These are phyloP conservation scores for Agraylea sexmaculata DNA, from an alignment of 1,140 invertebrate species.

Conservation along the genomic window DNA sequence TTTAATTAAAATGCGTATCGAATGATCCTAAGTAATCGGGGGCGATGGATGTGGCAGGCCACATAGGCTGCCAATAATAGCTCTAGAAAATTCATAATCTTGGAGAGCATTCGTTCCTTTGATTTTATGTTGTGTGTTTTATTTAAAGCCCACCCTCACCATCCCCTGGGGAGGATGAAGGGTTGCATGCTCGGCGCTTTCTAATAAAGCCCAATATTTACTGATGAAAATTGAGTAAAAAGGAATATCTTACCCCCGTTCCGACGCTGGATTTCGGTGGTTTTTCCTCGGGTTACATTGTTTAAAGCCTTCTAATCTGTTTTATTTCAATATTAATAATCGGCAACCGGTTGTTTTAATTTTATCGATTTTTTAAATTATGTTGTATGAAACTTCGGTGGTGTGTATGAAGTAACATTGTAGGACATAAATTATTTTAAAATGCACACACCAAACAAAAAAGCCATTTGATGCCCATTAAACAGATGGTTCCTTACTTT, in stretches of 20 bases:
- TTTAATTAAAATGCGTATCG: too few species aligned
- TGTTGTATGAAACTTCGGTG: too few species aligned
- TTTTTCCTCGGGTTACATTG: too few species aligned
- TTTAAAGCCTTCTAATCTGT: too few species aligned
- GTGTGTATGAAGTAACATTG: too few species aligned
- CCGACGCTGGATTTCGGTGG: constrained; percentile 3
- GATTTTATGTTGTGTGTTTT: constrained; percentile 20
- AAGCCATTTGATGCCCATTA: constrained; percentile 23
- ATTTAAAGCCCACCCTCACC: constrained; percentile 19
- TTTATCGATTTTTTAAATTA: neutral
- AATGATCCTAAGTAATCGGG: too few species aligned
- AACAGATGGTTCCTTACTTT: constrained; percentile 22
- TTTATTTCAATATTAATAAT: too few species aligned
- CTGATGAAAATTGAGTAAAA: constrained; percentile 23
- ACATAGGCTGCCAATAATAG: constrained; percentile 1
- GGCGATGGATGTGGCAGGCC: too few species aligned
- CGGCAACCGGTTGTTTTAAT: too few species aligned
- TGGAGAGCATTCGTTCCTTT: constrained; percentile 22
- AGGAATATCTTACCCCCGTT: constrained; percentile 15
- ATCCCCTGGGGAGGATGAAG: constrained; percentile 7
- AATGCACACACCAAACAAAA: constrained; percentile 21
- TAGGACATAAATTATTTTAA: constrained; percentile 22
- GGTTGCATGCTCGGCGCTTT: constrained; percentile 14
- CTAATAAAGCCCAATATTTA: constrained; percentile 24
- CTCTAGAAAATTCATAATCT: constrained; percentile 20